phyloP scores from a whole-genome alignment of 2,113 vertebrate species.

The Ictalurus punctatus region DNA sequence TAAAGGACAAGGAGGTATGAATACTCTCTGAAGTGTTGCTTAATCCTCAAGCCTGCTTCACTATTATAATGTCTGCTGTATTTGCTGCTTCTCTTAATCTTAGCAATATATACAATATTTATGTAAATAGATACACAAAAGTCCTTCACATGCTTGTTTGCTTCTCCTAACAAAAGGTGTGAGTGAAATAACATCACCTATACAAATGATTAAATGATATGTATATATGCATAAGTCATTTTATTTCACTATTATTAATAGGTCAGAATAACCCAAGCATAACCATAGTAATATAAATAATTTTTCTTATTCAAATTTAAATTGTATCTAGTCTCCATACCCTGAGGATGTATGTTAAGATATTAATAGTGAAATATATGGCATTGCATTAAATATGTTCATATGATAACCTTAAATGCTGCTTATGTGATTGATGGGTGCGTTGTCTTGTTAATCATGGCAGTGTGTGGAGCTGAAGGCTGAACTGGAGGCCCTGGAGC shows the following conservation, averaged over 20 bases:
- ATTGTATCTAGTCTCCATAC: not conserved
- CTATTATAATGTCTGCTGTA: no score
- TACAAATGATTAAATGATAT: not conserved
- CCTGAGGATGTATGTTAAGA: not conserved
- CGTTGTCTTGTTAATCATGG: constrained; percentile 12
- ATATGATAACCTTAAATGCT: not conserved
- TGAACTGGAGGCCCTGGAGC: constrained; percentile 78
- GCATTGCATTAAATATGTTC: not conserved
- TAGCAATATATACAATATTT: not conserved
- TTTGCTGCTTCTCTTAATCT: not conserved
- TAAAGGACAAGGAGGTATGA: constrained; percentile 71
- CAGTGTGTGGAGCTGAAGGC: constrained; percentile 80
- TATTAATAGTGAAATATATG: not conserved
- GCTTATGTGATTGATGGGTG: not conserved
- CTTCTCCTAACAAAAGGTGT: not conserved
- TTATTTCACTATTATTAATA: not conserved
- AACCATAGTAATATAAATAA: not conserved
- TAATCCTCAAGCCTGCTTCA: not conserved
- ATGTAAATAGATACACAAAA: not conserved
- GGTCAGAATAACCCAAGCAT: not conserved
- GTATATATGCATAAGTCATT: not conserved
- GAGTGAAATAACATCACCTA: not conserved
- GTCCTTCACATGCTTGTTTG: not conserved
- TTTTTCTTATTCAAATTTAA: not conserved
- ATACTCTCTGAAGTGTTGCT: not conserved